Evolutionary conservation across 1,140 invertebrate genomes (phyloP).

Genomic region (Meteorus sp.): DNA sequence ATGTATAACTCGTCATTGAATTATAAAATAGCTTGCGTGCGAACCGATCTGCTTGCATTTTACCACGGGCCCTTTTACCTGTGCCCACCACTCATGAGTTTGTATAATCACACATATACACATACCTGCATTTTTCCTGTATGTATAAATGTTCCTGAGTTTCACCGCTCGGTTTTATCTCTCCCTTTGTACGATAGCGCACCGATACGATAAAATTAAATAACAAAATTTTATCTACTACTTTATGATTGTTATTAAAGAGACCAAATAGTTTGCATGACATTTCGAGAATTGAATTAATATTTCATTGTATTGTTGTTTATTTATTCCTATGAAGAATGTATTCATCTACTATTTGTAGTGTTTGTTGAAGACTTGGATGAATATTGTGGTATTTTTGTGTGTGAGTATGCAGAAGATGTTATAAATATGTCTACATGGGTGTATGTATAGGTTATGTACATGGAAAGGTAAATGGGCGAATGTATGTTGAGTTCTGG

Average conservation of each 20-base stretch:
- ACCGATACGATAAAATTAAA: constrained; percentile 6
- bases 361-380: background rate
- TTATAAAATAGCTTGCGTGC: constrained; percentile 6
- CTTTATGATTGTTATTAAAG: background rate
- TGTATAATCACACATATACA: background rate
- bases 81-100: background rate
- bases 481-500: constrained; percentile 9
- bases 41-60: constrained; percentile 13
- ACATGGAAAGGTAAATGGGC: background rate
- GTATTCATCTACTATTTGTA: no score
- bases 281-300: background rate
- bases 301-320: background rate
- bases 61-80: constrained; percentile 17
- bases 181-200: constrained; percentile 2
- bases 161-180: background rate
- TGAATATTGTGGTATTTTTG: no score
- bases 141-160: background rate
- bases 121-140: background rate
- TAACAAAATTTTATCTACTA: constrained; percentile 1
- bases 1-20: background rate
- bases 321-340: background rate
- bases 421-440: constrained; percentile 1
- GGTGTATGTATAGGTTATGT: constrained; percentile 1
- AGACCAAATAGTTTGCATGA: background rate
- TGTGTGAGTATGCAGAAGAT: no score